Evolutionary conservation across 1,140 invertebrate species (phyloP).

Genomic region (Micrasema minimum): DNA sequence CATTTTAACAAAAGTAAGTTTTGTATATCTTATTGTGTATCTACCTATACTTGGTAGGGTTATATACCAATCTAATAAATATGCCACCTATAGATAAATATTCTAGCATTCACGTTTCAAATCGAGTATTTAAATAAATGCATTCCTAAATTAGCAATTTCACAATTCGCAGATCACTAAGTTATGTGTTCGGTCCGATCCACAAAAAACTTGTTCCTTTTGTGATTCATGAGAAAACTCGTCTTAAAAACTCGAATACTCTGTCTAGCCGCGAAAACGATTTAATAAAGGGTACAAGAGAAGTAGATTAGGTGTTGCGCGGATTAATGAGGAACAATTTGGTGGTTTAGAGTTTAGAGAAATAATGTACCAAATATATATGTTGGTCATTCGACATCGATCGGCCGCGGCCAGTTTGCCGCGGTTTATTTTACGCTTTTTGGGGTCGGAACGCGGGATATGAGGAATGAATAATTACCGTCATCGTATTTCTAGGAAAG

Average conservation of each 20-base stretch:
- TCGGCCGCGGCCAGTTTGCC: constrained; percentile 21
- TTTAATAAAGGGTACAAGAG: constrained; percentile 26
- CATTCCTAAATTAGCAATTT: constrained; percentile 2
- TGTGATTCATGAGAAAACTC: constrained; percentile 16
- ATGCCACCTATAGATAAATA: too few species aligned
- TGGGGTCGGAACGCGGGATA: constrained; percentile 28
- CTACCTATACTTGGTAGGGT: too few species aligned
- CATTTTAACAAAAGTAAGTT: too few species aligned
- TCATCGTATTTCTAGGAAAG: constrained; percentile 35
- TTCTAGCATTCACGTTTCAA: too few species aligned
- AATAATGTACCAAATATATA: too few species aligned
- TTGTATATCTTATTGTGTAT: too few species aligned
- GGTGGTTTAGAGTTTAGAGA: too few species aligned
- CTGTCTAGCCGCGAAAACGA: constrained; percentile 21
- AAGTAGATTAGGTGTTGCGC: constrained; percentile 26
- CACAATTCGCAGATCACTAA: constrained; percentile 10
- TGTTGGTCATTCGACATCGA: background rate
- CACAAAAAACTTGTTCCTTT: constrained; percentile 23
- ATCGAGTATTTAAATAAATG: constrained; percentile 11
- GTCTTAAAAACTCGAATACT: background rate
- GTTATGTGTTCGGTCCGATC: constrained; percentile 13
- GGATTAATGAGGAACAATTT: constrained; percentile 8
- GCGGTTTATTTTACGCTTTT: constrained; percentile 9
- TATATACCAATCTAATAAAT: too few species aligned
- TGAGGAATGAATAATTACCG: constrained; percentile 39